These are phyloP conservation scores for Stictonetta naevosa DNA, from an alignment of 2,113 vertebrate species.

Conservation along the genomic window DNA sequence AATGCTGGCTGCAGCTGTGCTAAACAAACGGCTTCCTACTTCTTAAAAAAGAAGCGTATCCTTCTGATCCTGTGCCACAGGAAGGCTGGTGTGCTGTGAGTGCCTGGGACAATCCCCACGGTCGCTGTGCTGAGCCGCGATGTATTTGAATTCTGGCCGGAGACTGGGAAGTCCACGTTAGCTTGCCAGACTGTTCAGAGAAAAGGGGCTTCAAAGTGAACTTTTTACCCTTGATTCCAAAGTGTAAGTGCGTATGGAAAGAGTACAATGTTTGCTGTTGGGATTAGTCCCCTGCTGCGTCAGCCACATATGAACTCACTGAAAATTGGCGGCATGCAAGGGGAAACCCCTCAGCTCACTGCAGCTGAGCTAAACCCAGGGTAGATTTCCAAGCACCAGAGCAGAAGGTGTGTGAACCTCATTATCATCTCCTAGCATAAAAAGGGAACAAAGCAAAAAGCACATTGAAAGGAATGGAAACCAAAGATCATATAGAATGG, in stretches of 20 bases:
- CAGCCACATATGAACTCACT: slow-evolving; percentile 52
- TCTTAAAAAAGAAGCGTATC: neutral
- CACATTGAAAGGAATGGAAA: slow-evolving; percentile 7
- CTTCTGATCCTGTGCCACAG: neutral
- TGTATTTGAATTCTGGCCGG: slow-evolving; percentile 50
- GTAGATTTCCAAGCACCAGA: slow-evolving; percentile 64
- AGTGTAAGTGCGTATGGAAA: slow-evolving; percentile 60
- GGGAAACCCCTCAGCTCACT: slow-evolving; percentile 49
- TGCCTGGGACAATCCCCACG: neutral
- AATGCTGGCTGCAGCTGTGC: neutral
- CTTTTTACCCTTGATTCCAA: slow-evolving; percentile 65
- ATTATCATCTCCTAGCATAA: slow-evolving; percentile 30
- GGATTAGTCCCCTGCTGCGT: slow-evolving; percentile 74
- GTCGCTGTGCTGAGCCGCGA: neutral
- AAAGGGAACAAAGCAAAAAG: slow-evolving; percentile 52
- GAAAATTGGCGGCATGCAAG: slow-evolving; percentile 47
- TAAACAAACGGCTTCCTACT: slow-evolving; percentile 25
- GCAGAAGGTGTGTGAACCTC: slow-evolving; percentile 46
- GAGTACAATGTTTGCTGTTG: slow-evolving; percentile 78
- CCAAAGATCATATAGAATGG: neutral
- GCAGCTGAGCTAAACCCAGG: slow-evolving; percentile 66
- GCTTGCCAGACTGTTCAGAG: slow-evolving; percentile 56
- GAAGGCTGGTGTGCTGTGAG: neutral
- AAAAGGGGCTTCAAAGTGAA: slow-evolving; percentile 72
- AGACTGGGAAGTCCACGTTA: slow-evolving; percentile 47